phyloP scores from a whole-genome alignment of 2,888 invertebrate genomes.

The Orthonychiurus folsomi region DNA sequence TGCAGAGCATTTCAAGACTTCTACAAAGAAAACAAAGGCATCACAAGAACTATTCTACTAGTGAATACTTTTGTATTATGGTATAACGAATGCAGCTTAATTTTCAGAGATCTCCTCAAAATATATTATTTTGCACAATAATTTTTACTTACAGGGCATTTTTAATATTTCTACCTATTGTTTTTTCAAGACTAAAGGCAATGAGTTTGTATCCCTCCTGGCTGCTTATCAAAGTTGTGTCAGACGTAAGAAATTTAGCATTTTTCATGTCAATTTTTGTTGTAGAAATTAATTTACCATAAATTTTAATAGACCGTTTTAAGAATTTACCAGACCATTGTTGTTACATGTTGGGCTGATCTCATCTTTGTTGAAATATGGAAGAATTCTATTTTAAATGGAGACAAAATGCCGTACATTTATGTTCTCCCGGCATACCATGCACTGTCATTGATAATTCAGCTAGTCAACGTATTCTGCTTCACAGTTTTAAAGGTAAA shows the following conservation, averaged over 20 bases:
- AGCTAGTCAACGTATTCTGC: background rate
- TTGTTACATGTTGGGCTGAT: background rate
- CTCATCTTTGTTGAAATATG: background rate
- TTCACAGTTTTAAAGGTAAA: background rate
- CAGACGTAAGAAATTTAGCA: background rate
- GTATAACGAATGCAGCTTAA: background rate
- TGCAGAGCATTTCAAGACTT: background rate
- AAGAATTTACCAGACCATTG: background rate
- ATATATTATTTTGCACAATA: too few relatives aligned
- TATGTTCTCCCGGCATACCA: background rate
- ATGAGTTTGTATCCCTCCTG: background rate
- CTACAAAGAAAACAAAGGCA: background rate
- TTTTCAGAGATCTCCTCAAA: background rate
- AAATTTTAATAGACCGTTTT: background rate
- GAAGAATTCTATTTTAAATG: too few relatives aligned
- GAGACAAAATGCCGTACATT: background rate
- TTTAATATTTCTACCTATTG: too few relatives aligned
- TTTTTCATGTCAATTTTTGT: background rate
- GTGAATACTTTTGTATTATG: background rate
- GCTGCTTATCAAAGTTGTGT: background rate
- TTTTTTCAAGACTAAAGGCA: background rate
- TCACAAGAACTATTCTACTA: background rate
- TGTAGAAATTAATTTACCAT: background rate
- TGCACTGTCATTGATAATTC: background rate
- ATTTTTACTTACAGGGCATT: too few relatives aligned